These are phyloP conservation scores for Mythimna albipuncta DNA, from an alignment of 2,888 invertebrate species.

Conservation along the genomic window DNA sequence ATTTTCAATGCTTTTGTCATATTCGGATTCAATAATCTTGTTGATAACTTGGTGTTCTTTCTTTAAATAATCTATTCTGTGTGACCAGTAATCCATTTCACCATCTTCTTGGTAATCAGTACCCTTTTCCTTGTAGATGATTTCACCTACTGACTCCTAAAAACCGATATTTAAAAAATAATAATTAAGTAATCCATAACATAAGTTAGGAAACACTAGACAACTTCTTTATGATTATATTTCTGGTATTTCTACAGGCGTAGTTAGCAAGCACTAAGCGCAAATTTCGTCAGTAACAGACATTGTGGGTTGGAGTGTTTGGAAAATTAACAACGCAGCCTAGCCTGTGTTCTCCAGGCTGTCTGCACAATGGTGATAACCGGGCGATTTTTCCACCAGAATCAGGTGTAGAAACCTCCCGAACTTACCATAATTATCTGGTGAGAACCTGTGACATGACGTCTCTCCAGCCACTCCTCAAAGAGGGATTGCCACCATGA, in stretches of 20 bases:
- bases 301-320: background rate
- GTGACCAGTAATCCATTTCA: slow-evolving; percentile 82
- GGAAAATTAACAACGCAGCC: too few relatives aligned
- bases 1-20: slow-evolving; percentile 80
- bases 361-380: too few relatives aligned
- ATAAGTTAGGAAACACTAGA: background rate
- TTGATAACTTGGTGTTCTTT: slow-evolving; percentile 85
- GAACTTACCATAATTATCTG: too few relatives aligned
- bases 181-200: too few relatives aligned
- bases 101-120: slow-evolving; percentile 68
- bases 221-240: background rate
- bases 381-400: too few relatives aligned
- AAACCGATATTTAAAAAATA: background rate
- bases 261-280: too few relatives aligned
- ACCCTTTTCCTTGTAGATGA: slow-evolving; percentile 70
- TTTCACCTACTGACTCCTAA: slow-evolving; percentile 73
- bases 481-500: too few relatives aligned
- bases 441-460: too few relatives aligned
- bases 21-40: slow-evolving; percentile 84
- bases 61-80: slow-evolving; percentile 82
- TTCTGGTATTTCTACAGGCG: too few relatives aligned
- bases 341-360: too few relatives aligned
- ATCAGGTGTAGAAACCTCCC: too few relatives aligned
- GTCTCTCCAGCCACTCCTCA: too few relatives aligned
- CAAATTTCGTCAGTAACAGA: background rate